These are phyloP conservation scores for Isichthys henryi DNA, from an alignment of 2,113 vertebrate species.

Conservation along the genomic window DNA sequence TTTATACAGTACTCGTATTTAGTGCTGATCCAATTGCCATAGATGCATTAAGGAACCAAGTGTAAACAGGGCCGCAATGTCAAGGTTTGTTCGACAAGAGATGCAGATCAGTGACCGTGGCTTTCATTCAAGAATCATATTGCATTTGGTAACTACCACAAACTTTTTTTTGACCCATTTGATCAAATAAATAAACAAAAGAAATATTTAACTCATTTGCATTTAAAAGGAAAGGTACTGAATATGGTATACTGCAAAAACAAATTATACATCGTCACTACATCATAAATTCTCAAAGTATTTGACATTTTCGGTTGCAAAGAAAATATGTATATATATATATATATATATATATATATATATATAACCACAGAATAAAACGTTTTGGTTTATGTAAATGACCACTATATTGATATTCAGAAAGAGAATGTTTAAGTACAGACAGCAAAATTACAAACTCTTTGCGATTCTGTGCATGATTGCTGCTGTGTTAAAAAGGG, in stretches of 20 bases:
- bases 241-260: neutral
- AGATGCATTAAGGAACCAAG: neutral
- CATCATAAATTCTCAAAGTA: neutral
- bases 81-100: neutral
- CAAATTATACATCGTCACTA: neutral
- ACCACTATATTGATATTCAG: neutral
- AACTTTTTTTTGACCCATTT: neutral
- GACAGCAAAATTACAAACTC: neutral
- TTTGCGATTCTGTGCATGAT: neutral
- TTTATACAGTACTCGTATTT: neutral
- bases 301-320: neutral
- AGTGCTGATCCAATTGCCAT: neutral
- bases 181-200: neutral
- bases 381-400: neutral
- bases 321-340: neutral
- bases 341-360: too few species aligned
- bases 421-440: neutral
- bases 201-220: neutral
- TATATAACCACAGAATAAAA: neutral
- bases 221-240: neutral
- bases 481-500: slow-evolving; percentile 10
- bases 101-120: neutral
- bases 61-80: slow-evolving; percentile 3
- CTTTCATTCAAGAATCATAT: neutral
- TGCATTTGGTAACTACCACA: neutral